A percentile compares a stretch with the other conserved stretches of the same genome.
Conservation (phyloP, 2,888 invertebrate species). For the Caenorhabditis plicata region DNA sequence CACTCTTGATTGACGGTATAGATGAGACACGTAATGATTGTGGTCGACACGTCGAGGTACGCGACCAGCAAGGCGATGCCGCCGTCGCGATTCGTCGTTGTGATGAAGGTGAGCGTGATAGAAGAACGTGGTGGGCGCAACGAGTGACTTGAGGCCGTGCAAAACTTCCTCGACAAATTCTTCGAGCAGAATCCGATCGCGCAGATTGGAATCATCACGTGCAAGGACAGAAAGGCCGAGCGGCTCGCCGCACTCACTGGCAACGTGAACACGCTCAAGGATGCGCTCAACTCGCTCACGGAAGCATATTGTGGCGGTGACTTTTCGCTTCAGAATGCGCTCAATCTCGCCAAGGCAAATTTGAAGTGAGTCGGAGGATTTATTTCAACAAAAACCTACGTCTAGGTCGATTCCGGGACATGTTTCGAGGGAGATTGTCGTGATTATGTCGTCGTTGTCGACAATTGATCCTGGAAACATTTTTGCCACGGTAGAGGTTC, state of each 20-base stretch:
- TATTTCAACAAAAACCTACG: background rate
- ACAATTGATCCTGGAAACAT: constrained; percentile 96
- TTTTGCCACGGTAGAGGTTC: constrained; percentile 78
- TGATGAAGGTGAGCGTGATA: constrained; percentile 30
- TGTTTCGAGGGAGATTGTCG: constrained; percentile 87
- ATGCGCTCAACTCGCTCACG: constrained; percentile 68
- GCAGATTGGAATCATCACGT: constrained; percentile 87
- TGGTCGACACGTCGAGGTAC: constrained; percentile 88
- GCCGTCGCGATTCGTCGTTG: constrained; percentile 73
- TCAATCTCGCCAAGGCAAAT: constrained; percentile 83
- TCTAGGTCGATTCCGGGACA: constrained; percentile 81
- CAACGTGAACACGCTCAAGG: constrained; percentile 66
- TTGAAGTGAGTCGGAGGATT: constrained; percentile 71
- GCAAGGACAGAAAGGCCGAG: constrained; percentile 90
- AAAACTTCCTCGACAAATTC: constrained; percentile 91
- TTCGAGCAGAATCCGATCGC: constrained; percentile 98
- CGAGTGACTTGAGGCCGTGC: constrained; percentile 72
- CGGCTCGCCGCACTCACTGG: constrained; percentile 87
- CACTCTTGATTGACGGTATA: constrained; percentile 39
- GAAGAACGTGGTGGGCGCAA: background rate
- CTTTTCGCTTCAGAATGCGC: constrained; percentile 91
- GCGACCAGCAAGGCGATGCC: constrained; percentile 94
- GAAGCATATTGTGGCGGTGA: constrained; percentile 81
- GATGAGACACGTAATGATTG: constrained; percentile 92
- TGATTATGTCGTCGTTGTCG: constrained; percentile 88